Evolutionary conservation across 1,140 invertebrate genomes (phyloP).

Genomic region (Macrostomum lignano): DNA sequence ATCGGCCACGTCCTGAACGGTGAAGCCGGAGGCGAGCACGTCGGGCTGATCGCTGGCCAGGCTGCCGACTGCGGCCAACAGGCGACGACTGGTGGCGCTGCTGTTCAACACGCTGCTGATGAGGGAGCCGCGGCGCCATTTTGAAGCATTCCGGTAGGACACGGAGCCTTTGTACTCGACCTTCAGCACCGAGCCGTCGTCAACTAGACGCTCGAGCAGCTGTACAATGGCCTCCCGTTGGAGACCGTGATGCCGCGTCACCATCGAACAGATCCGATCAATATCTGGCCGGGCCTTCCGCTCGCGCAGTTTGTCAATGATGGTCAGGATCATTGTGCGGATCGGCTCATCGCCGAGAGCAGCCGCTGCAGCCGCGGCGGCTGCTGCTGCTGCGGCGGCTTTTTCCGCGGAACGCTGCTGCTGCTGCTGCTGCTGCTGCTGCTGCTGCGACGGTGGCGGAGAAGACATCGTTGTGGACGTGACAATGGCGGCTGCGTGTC

Average conservation of each 20-base stretch:
- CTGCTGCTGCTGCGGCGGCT: too few species aligned
- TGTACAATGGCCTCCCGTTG: constrained; percentile 39
- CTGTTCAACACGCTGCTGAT: constrained; percentile 16
- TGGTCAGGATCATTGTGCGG: constrained; percentile 50
- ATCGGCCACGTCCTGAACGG: too few species aligned
- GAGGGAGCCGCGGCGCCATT: constrained; percentile 17
- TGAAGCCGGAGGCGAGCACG: too few species aligned
- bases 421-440: too few species aligned
- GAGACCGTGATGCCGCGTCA: constrained; percentile 42
- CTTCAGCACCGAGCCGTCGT: constrained; percentile 44
- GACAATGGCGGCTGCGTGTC: too few species aligned
- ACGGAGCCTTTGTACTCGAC: constrained; percentile 56
- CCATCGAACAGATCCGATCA: constrained; percentile 47
- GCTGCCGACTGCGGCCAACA: constrained; percentile 13
- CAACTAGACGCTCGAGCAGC: constrained; percentile 43
- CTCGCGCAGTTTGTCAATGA: constrained; percentile 48
- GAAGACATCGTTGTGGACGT: too few species aligned
- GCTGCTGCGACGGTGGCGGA: too few species aligned
- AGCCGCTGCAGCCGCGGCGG: too few species aligned
- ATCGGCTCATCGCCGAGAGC: too few species aligned
- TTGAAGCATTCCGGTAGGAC: constrained; percentile 45
- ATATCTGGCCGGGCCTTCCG: constrained; percentile 52
- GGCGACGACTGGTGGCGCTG: constrained; percentile 11
- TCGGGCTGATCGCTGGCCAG: too few species aligned
- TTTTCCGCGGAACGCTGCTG: too few species aligned